Evolutionary conservation across 1,140 invertebrate genomes (phyloP).

Genomic region (Drosophila nannoptera): DNA sequence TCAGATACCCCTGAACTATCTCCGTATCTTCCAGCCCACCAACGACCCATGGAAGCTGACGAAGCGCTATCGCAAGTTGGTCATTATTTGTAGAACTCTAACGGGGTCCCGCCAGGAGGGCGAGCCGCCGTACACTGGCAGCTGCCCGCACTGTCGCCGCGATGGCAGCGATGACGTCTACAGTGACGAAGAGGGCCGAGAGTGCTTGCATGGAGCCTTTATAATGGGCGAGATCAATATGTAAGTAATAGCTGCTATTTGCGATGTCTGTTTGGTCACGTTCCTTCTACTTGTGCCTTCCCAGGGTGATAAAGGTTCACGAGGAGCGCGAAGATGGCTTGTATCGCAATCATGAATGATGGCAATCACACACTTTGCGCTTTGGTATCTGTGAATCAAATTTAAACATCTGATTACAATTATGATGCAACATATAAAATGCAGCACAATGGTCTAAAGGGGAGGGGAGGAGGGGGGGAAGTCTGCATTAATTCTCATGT

Average conservation of each 20-base stretch:
- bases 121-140: constrained; percentile 14
- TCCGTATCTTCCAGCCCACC: constrained; percentile 2
- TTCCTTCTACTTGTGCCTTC: background rate
- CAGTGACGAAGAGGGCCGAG: constrained; percentile 17
- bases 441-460: background rate
- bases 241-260: background rate
- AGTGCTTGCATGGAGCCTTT: constrained; percentile 18
- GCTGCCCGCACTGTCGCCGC: constrained; percentile 21
- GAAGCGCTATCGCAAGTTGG: constrained; percentile 1
- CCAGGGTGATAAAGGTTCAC: constrained; percentile 6
- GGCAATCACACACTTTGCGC: background rate
- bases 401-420: constrained; percentile 46
- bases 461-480: background rate
- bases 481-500: constrained; percentile 38
- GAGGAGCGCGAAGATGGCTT: background rate
- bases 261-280: background rate
- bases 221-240: constrained; percentile 13
- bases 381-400: constrained; percentile 22
- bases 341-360: constrained; percentile 18
- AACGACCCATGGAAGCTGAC: background rate
- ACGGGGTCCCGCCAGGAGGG: no score
- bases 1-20: constrained; percentile 26
- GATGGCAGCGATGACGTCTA: constrained; percentile 27
- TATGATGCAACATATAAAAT: constrained; percentile 23
- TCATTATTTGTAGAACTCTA: no score